Evolutionary conservation across 2,888 invertebrate species (phyloP), one percentile per base, ranked within the genome.

Genomic region (Lasioglossum marginatum): DNA sequence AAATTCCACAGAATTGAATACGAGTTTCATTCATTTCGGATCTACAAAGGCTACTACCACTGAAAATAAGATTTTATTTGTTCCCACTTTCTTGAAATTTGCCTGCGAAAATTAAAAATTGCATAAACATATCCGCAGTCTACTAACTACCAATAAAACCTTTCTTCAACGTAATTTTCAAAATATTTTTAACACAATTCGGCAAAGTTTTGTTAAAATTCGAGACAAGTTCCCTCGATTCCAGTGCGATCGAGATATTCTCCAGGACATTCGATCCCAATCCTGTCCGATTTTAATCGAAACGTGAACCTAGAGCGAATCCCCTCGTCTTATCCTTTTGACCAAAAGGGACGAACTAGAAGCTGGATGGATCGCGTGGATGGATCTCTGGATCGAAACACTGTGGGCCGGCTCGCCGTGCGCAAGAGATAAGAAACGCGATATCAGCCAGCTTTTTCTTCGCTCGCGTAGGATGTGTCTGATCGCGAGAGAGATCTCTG

Each of bases 401-500:
- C 31, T 19, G 63, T 14, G 27, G 27, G 60, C 60, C 14, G 60
- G 23, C n/a, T 57, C 12, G 57, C n/a, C 57, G 23, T n/a, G 12
- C n/a, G 4, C 57, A 10, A 52, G 57, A 57, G 57, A 57, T n/a
- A n/a, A n/a, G 63, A 63, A 31, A 6, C 63, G 8, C 63, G 63
- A 63, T 57, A 57, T 31, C 31, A 16, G 14, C 31, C 68, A 68
- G 77, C 77, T 79, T 79, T 48, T 73, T 19, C 37, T 37, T 68
- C 23, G 68, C 4, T 4, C n/a, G 66, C 63, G 79, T 31, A 6
- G 37, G 37, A 73, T 73, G 68, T 68, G 71, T 79, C 57, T 57
- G 63, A 66, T 85, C 66, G 52, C 52, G 52, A 60, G 37, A 48
- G 68, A 68, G 66, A 81, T 43, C 66, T 86, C 73, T 87, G 86